Base-by-base conservation (phyloP, 2,797 vertebrate genomes). In the Manis crassicaudata region DNA sequence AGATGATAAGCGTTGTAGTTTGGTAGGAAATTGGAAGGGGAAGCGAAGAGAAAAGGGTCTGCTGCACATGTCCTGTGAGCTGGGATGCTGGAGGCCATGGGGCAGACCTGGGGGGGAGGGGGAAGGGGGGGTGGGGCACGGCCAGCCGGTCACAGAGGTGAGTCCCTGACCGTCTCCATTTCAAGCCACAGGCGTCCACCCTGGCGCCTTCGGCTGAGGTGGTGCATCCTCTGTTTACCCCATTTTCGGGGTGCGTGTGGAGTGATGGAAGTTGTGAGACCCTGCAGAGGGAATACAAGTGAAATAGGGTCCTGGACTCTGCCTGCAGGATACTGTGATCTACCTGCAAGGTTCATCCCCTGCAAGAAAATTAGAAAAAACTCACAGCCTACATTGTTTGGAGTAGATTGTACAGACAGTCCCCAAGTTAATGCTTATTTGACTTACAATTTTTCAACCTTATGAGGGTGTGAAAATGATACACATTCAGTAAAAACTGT, bases 31-130 rank as follows among this genome's bases (percentile, higher is more conserved):
- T 72, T 16, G 50, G 14, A 88, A 80, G n/a, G 20, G 52, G 58
- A 65, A 73, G 10, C 23, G n/a, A 52, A 35, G 56, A 18, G 27
- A 50, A 35, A 83, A 35, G 35, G 20, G 27, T 27, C 43, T 3
- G 7, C 32, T 1, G 16, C 50, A 35, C 0, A 2, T 20, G 2
- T 14, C 65, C 2, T 29, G 12, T 14, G 1, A 13, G 32, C 52
- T 20, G n/a, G 46, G 60, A 21, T 3, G 50, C 29, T 25, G n/a
- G 65, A 6, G 2, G 7, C 23, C 35, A 4, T 4, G 23, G 18
- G 35, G 11, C 54, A 27, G 25, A 72, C 46, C 10, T 46, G 46
- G 9, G 46, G 46, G 46, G 43, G 6, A 9, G 1, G 6, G 6
- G 46, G 7, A 11, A 46, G 2, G 11, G 46, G 46, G 46, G 7